A percentile compares a stretch with the other conserved stretches of the same genome.
Conservation (phyloP, 1,140 invertebrate species). For the Telenomus remus region DNA sequence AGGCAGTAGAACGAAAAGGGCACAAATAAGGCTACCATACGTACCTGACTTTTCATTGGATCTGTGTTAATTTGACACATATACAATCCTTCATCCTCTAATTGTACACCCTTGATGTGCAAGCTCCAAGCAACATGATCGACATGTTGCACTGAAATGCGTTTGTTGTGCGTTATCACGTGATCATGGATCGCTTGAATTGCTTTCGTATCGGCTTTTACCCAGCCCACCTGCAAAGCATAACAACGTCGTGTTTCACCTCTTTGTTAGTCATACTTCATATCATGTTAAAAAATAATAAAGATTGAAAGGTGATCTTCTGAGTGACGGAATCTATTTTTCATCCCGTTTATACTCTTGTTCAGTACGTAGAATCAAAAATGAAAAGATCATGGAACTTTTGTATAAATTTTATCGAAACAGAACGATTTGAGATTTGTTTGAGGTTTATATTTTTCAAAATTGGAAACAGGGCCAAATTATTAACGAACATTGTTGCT, state of each 20-base stretch:
- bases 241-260: slow-evolving; percentile 35
- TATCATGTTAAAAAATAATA: not conserved
- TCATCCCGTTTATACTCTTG: not conserved
- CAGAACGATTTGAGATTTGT: no score
- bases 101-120: slow-evolving; percentile 86
- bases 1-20: slow-evolving; percentile 30
- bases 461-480: no score
- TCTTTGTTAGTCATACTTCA: slow-evolving; percentile 20
- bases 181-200: slow-evolving; percentile 92
- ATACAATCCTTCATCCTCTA: slow-evolving; percentile 87
- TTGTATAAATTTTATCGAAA: no score
- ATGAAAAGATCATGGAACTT: no score
- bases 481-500: no score
- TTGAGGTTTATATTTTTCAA: no score
- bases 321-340: not conserved
- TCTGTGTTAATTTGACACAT: slow-evolving; percentile 89
- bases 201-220: slow-evolving; percentile 90
- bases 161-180: slow-evolving; percentile 90
- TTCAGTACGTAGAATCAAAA: no score
- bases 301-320: no score
- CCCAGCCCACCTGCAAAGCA: slow-evolving; percentile 86
- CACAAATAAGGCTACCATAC: slow-evolving; percentile 29
- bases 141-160: slow-evolving; percentile 86
- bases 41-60: slow-evolving; percentile 89
- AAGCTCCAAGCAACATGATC: slow-evolving; percentile 89